Percentiles rank a stretch among this genome's conserved stretches.
These are phyloP conservation scores for Anoura caudifer DNA, from an alignment of 2,113 vertebrate genomes.

Conservation along the genomic window DNA sequence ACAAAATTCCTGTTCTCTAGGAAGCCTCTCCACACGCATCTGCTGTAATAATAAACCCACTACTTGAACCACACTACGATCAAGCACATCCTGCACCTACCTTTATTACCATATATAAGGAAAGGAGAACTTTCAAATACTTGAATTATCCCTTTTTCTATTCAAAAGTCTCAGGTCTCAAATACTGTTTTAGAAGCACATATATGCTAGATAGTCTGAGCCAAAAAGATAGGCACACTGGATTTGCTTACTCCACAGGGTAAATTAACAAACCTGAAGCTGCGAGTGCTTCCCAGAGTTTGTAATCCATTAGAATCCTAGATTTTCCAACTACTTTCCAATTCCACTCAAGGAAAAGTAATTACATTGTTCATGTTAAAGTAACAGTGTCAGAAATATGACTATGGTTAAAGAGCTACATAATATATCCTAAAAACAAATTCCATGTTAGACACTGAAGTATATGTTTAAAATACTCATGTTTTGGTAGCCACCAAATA, in stretches of 20 bases:
- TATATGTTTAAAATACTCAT: not conserved
- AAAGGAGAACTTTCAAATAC: not conserved
- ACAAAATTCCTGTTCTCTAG: not conserved
- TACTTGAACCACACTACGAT: not conserved
- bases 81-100: not conserved
- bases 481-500: not conserved
- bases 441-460: not conserved
- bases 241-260: not conserved
- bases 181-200: not conserved
- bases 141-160: not conserved
- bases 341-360: constrained; percentile 33
- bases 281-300: not conserved
- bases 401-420: not conserved
- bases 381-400: not conserved
- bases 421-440: constrained; percentile 21
- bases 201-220: not conserved
- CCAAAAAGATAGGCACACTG: not conserved
- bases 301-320: not conserved
- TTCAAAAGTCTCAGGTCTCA: not conserved
- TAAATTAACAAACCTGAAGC: constrained; percentile 7
- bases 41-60: not conserved
- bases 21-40: not conserved
- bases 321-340: constrained; percentile 13
- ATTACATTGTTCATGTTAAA: not conserved
- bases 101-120: not conserved